Percentiles rank a stretch among this genome's conserved stretches.
These are phyloP conservation scores for Caenorhabditis remanei DNA, from an alignment of 1,140 invertebrate genomes.

Conservation along the genomic window DNA sequence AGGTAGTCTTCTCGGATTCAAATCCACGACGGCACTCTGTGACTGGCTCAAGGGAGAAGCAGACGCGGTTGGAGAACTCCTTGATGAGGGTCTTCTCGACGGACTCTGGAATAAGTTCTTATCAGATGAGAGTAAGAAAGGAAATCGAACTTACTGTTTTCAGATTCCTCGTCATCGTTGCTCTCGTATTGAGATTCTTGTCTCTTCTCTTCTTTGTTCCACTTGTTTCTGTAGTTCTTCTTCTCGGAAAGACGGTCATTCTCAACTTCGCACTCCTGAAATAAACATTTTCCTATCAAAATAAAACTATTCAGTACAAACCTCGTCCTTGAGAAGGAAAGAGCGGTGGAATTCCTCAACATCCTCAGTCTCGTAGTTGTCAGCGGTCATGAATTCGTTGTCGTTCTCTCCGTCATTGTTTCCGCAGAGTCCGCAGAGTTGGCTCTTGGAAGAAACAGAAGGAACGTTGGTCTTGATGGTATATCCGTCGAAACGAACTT, in stretches of 20 bases:
- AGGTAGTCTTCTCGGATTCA: neutral
- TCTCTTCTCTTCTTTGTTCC: constrained; percentile 52
- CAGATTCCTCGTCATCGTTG: neutral
- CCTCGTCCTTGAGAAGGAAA: constrained; percentile 57
- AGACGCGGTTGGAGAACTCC: constrained; percentile 61
- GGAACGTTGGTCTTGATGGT: constrained; percentile 64
- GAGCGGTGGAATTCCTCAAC: constrained; percentile 63
- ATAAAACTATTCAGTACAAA: neutral
- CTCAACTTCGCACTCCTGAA: constrained; percentile 34
- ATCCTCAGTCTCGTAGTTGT: constrained; percentile 61
- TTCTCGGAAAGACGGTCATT: constrained; percentile 42
- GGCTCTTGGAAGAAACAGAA: constrained; percentile 25
- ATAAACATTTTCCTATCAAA: neutral
- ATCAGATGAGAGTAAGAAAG: neutral
- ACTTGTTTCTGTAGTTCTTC: constrained; percentile 23
- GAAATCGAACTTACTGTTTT: neutral
- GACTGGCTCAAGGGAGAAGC: constrained; percentile 69
- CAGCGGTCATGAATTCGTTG: constrained; percentile 58
- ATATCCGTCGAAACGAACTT: constrained; percentile 69
- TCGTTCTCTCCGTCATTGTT: constrained; percentile 62
- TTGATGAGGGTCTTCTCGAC: constrained; percentile 54
- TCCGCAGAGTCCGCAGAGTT: constrained; percentile 67
- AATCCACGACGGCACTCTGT: constrained; percentile 58
- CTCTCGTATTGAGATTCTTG: constrained; percentile 18
- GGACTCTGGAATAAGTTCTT: constrained; percentile 6